Base-by-base conservation (phyloP, 2,797 vertebrate species). In the Clarias laeviceps region DNA sequence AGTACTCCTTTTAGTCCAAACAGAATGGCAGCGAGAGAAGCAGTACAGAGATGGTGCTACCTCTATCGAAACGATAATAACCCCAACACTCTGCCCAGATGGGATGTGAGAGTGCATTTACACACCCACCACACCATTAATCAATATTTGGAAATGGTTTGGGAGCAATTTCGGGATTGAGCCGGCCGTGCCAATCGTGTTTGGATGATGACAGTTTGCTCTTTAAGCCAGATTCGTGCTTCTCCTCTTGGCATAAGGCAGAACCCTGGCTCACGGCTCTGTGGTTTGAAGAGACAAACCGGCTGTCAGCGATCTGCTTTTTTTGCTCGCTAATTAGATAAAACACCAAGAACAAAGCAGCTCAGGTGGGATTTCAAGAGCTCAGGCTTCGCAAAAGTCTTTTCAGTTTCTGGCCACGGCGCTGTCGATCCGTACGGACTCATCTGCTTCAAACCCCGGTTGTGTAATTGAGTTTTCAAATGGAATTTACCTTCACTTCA, bases 61-160 rank as follows among this genome's bases (percentile, higher is more conserved):
- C 18, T 85, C 72, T 83, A 64, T 79, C 88, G 80, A 87, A 82
- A 85, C 7, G 20, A 89, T 86, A 87, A 90, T 76, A 89, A 85
- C 84, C 82, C 40, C 68, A 14, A n/a, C 68, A 72, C 66, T 81
- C 27, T 72, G 74, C 82, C 84, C 87, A 86, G 86, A 74, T 87
- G 87, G 80, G 74, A 87, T 59, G 50, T 17, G 80, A 74, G 79
- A 81, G 82, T 54, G 72, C 70, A 87, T 88, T 86, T 86, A 73
- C 62, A 79, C 74, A 34, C 79, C 62, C 68, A 15, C 74, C 57
- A 79, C 82, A n/a, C 45, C 86, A 87, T 89, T 88, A 88, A 90
- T 89, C 86, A 90, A 90, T 86, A 86, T 88, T 86, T 89, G 86
- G 84, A 87, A 85, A 83, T 84, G 20, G 84, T 87, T 89, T 82